Percentiles rank a stretch among this genome's conserved stretches.
Conservation (phyloP, 2,888 invertebrate species). For the Idaea straminata region DNA sequence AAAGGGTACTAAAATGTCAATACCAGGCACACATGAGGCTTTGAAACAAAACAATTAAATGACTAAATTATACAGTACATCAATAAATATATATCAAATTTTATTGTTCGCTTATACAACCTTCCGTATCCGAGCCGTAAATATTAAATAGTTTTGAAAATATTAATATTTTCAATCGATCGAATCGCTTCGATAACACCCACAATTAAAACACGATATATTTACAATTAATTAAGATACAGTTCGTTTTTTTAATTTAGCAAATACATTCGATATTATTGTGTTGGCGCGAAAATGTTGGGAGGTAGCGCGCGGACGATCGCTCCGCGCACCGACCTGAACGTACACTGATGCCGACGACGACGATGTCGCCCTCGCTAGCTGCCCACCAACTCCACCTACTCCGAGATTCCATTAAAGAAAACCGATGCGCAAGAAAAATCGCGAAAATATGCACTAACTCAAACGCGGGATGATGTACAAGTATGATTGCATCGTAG, state of each 20-base stretch:
- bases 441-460: constrained; percentile 8
- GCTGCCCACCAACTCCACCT: constrained; percentile 19
- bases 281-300: constrained; percentile 45
- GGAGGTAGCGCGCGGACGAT: constrained; percentile 41
- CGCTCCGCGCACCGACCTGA: constrained; percentile 52
- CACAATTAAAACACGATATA: constrained; percentile 18
- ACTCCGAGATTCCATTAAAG: constrained; percentile 21
- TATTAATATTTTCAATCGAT: constrained; percentile 10
- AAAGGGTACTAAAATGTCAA: neutral
- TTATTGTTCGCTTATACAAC: constrained; percentile 16
- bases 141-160: constrained; percentile 12
- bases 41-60: constrained; percentile 6
- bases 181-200: neutral
- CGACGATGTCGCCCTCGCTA: no score
- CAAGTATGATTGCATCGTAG: neutral
- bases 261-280: constrained; percentile 28
- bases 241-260: constrained; percentile 4
- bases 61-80: constrained; percentile 2
- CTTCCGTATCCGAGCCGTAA: constrained; percentile 14
- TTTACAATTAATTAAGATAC: constrained; percentile 24
- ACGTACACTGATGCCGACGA: constrained; percentile 43
- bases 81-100: constrained; percentile 6
- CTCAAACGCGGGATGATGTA: constrained; percentile 6
- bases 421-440: constrained; percentile 30
- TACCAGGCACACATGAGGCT: constrained; percentile 3